Conservation (phyloP, 2,113 vertebrate species). For the Madoqua kirkii region DNA sequence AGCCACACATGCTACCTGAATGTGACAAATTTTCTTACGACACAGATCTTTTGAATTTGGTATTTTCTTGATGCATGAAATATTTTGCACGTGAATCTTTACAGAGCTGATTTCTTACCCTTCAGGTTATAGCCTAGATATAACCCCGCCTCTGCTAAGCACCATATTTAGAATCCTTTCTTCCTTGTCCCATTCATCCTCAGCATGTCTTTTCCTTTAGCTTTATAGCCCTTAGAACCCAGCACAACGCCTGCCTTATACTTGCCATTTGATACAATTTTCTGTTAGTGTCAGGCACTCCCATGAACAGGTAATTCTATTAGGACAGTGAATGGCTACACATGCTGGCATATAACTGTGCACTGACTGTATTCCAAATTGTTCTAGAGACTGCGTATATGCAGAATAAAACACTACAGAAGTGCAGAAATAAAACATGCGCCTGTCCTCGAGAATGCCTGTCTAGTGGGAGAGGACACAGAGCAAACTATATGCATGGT, state of each 20-base stretch:
- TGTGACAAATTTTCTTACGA: not conserved
- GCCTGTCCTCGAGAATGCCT: not conserved
- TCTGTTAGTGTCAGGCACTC: not conserved
- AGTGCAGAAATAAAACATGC: not conserved
- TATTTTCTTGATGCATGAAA: not conserved
- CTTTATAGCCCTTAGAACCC: not conserved
- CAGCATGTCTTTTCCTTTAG: not conserved
- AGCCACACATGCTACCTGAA: not conserved
- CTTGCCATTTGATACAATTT: not conserved
- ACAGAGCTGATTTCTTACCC: not conserved
- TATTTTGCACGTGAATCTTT: not conserved
- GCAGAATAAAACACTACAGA: not conserved
- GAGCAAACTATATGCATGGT: not conserved
- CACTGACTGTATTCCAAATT: not conserved
- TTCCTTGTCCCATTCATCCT: not conserved
- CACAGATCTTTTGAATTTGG: not conserved
- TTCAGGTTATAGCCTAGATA: not conserved
- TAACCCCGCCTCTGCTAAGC: not conserved
- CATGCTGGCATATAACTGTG: not conserved
- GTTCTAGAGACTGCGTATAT: not conserved
- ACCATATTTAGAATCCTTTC: not conserved
- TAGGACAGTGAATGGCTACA: not conserved
- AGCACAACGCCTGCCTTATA: not conserved
- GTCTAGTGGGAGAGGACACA: not conserved
- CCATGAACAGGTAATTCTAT: not conserved